Evolutionary conservation across 2,888 invertebrate genomes (phyloP).

Genomic region (Lamellibrachia satsuma): DNA sequence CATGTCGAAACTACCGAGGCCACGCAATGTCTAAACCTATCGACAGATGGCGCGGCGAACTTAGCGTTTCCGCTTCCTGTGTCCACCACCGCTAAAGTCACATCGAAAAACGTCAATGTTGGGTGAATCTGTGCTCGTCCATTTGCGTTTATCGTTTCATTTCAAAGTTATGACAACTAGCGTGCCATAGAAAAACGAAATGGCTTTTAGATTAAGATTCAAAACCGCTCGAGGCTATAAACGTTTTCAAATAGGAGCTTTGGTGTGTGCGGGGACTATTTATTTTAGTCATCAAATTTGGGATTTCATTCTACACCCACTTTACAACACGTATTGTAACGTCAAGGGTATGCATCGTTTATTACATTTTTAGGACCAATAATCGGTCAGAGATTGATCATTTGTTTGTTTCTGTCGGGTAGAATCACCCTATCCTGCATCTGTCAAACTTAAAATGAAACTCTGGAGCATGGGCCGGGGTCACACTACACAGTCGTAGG

Average conservation of each 20-base stretch:
- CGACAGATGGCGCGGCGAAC: background rate
- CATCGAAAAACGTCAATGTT: background rate
- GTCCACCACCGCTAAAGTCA: conserved; percentile 3
- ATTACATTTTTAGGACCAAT: background rate
- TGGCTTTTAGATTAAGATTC: conserved; percentile 22
- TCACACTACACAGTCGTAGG: no score
- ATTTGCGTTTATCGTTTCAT: background rate
- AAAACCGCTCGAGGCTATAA: conserved; percentile 28
- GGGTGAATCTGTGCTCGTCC: conserved; percentile 3
- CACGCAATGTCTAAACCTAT: background rate
- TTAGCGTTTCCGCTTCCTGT: background rate
- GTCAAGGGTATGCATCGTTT: conserved; percentile 22
- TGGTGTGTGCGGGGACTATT: conserved; percentile 24
- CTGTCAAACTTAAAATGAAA: no score
- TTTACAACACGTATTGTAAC: conserved; percentile 26
- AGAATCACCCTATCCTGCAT: no score
- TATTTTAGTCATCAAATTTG: conserved; percentile 30
- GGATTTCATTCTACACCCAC: conserved; percentile 24
- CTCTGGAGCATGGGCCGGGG: no score
- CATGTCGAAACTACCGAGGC: background rate
- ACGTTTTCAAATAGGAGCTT: conserved; percentile 26
- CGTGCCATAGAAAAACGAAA: background rate
- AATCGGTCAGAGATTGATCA: background rate
- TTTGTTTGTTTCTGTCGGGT: background rate
- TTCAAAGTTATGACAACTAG: background rate